These are phyloP conservation scores for Stenopsyche tienmushanensis DNA, from an alignment of 1,140 invertebrate genomes.

Conservation along the genomic window DNA sequence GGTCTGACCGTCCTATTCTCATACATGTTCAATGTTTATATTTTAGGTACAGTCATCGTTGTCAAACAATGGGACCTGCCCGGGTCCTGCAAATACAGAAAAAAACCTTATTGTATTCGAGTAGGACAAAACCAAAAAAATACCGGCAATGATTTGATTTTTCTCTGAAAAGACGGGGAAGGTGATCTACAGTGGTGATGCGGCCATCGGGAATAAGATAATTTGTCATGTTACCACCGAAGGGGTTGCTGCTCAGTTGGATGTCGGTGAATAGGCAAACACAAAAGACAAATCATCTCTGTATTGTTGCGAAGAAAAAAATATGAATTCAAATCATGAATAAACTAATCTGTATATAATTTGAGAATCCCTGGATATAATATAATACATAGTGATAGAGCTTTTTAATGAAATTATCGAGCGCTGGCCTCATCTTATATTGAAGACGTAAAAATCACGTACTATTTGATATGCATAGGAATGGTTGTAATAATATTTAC, in stretches of 20 bases:
- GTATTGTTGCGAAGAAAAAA: not conserved
- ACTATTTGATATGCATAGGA: no score
- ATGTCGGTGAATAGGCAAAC: not conserved
- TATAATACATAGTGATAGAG: no score
- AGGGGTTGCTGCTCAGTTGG: conserved; percentile 22
- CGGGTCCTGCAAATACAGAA: conserved; percentile 17
- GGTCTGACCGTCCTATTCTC: conserved; percentile 33
- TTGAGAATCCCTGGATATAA: no score
- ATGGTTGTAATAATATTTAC: no score
- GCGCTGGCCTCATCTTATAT: no score
- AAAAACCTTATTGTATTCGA: conserved; percentile 23
- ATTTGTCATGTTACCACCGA: conserved; percentile 34
- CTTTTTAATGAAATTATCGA: no score
- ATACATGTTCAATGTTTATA: conserved; percentile 38
- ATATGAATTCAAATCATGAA: not conserved
- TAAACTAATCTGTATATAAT: no score
- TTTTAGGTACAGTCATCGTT: conserved; percentile 39
- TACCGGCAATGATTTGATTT: conserved; percentile 8
- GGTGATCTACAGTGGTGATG: conserved; percentile 24
- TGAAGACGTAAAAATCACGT: no score
- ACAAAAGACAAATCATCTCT: conserved; percentile 1
- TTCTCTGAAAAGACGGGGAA: conserved; percentile 24
- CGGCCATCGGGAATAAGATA: conserved; percentile 30
- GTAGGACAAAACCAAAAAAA: conserved; percentile 3
- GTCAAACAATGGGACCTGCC: conserved; percentile 36